Conservation (phyloP, 2,113 vertebrate species). For the Bos javanicus region DNA sequence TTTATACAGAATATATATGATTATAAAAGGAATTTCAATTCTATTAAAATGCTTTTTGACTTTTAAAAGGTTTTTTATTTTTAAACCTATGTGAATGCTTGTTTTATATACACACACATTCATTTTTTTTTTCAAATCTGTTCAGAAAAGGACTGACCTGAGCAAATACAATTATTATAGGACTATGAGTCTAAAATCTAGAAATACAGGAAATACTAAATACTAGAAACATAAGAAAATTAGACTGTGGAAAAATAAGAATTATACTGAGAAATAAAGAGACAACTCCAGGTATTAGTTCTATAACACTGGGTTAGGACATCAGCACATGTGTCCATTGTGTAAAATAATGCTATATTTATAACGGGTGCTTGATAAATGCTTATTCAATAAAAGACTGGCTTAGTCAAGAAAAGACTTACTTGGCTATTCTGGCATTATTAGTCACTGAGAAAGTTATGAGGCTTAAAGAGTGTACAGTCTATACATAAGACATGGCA, state of each 20-base stretch:
- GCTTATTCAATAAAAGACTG: not conserved
- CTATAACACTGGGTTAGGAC: not conserved
- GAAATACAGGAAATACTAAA: not conserved
- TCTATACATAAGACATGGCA: not conserved
- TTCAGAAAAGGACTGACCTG: not conserved
- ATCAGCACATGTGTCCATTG: not conserved
- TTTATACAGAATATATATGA: not conserved
- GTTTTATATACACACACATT: not conserved
- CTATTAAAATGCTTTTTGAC: not conserved
- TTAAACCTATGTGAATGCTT: not conserved
- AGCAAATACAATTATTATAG: not conserved
- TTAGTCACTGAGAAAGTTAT: not conserved
- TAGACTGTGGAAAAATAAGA: not conserved
- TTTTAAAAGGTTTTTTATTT: not conserved
- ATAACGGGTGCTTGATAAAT: not conserved
- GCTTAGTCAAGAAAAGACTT: not conserved
- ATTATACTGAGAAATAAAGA: slow-evolving; percentile 26
- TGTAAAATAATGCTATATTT: not conserved
- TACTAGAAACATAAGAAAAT: not conserved
- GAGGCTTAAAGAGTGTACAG: not conserved
- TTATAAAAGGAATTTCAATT: not conserved
- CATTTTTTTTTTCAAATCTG: not conserved
- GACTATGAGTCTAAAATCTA: not conserved
- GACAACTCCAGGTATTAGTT: not conserved
- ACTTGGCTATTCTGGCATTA: not conserved